Evolutionary conservation across 2,888 invertebrate genomes (phyloP).

Genomic region (Lydus trimaculatus): DNA sequence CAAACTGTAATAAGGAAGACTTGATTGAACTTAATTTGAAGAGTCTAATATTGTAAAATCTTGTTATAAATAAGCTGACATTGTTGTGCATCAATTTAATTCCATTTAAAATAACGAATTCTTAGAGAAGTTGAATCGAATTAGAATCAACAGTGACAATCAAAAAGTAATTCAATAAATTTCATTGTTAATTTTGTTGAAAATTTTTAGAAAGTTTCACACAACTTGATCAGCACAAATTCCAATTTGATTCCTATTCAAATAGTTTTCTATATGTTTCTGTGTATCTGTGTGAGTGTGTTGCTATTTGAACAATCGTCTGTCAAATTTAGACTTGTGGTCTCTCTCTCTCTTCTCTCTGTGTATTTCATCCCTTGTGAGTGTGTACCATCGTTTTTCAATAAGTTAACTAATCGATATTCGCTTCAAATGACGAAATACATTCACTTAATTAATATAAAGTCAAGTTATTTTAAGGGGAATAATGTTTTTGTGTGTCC

Average conservation of each 20-base stretch:
- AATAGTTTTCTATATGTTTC: neutral
- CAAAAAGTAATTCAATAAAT: neutral
- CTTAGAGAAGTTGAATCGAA: neutral
- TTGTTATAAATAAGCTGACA: neutral
- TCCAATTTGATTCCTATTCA: constrained; percentile 6
- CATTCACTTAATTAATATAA: neutral
- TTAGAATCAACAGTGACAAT: neutral
- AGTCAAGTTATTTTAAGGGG: too few species aligned
- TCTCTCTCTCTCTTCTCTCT: neutral
- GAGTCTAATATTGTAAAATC: neutral
- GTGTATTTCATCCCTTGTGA: too few species aligned
- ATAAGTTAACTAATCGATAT: neutral
- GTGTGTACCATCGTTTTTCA: neutral
- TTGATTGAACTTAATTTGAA: neutral
- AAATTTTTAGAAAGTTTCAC: neutral
- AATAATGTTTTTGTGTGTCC: neutral
- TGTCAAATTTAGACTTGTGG: neutral
- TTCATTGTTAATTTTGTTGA: too few species aligned
- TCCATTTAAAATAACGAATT: neutral
- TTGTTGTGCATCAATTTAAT: neutral
- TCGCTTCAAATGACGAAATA: neutral
- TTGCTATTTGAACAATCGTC: neutral
- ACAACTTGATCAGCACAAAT: constrained; percentile 4
- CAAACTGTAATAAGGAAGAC: too few species aligned
- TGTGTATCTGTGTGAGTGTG: neutral